These are phyloP conservation scores for Mugil cephalus DNA, from an alignment of 2,113 vertebrate genomes.

Conservation along the genomic window DNA sequence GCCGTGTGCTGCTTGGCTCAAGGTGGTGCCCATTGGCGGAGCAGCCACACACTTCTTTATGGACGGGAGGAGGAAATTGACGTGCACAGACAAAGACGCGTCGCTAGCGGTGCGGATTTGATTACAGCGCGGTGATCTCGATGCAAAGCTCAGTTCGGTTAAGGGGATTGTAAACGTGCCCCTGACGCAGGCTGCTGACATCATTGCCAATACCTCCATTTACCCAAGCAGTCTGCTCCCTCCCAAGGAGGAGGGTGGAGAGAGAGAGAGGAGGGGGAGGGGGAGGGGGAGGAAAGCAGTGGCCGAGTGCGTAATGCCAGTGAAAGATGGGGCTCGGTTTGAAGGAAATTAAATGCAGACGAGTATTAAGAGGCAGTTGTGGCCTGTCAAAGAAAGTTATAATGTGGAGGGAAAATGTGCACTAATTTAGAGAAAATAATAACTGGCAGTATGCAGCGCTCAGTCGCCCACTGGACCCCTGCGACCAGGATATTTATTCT, in stretches of 20 bases:
- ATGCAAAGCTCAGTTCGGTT: conserved; percentile 55
- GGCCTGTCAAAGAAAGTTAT: background rate
- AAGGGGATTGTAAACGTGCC: conserved; percentile 67
- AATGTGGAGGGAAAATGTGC: background rate
- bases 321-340: conserved; percentile 1
- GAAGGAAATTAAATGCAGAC: conserved; percentile 14
- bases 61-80: conserved; percentile 48
- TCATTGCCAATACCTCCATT: conserved; percentile 67
- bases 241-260: conserved; percentile 31
- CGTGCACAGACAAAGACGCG: conserved; percentile 38
- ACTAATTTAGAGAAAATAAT: conserved; percentile 20
- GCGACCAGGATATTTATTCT: conserved; percentile 45
- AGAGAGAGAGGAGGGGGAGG: background rate
- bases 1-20: background rate
- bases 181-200: conserved; percentile 80
- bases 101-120: conserved; percentile 42
- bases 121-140: conserved; percentile 61
- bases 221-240: conserved; percentile 61
- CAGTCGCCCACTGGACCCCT: conserved; percentile 38
- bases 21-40: background rate
- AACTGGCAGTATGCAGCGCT: conserved; percentile 17
- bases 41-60: background rate
- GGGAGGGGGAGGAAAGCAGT: conserved; percentile 8
- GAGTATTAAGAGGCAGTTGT: conserved; percentile 6
- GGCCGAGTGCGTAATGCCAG: conserved; percentile 17